Base-by-base conservation (phyloP, 2,113 vertebrate species). In the Lanius ludovicianus region DNA sequence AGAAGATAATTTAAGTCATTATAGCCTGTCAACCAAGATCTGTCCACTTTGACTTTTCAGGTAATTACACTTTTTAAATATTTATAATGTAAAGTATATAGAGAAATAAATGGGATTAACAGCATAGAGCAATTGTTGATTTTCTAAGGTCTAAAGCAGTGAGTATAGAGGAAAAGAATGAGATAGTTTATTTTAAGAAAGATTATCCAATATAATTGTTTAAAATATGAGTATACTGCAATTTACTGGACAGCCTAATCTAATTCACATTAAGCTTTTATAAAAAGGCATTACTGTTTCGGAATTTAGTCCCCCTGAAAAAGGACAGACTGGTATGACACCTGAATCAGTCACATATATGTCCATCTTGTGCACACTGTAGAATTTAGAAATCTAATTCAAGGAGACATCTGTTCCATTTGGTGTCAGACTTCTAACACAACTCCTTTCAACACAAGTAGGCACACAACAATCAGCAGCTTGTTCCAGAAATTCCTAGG, bases 61-160 rank as follows among this genome's bases (percentile, higher is more conserved):
- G 31, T 71, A 84, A 87, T 84, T 49, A 63, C 2, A 0, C 15
- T 52, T 79, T 89, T 84, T 60, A 27, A 86, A 71, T 89, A 92
- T 92, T 84, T 91, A 62, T 64, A 68, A 59, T 30, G 16, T 60
- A 81, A 91, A 87, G 56, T 60, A 57, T 25, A 67, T 0, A 63
- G 33, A 92, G 16, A 84, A 93, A 92, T 46, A 92, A 92, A 87
- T 59, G 27, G 24, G 78, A 84, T 78, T 78, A 89, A 68, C 18
- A 46, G 30, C 22, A 77, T 10, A 60, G 19, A 62, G 50, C 17
- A 81, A 77, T 9, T 78, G 31, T 15, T 89, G 52, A 30, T 90
- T 91, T 84, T 82, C 47, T 75, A 74, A 87, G 9, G 27, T 89
- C 39, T 80, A 41, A 18, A 87, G 55, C 13, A 69, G 15, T 60